A percentile compares a stretch with the other conserved stretches of the same genome.
Evolutionary conservation across 2,113 vertebrate species (phyloP).

Genomic region (Hippocampus mohnikei): DNA sequence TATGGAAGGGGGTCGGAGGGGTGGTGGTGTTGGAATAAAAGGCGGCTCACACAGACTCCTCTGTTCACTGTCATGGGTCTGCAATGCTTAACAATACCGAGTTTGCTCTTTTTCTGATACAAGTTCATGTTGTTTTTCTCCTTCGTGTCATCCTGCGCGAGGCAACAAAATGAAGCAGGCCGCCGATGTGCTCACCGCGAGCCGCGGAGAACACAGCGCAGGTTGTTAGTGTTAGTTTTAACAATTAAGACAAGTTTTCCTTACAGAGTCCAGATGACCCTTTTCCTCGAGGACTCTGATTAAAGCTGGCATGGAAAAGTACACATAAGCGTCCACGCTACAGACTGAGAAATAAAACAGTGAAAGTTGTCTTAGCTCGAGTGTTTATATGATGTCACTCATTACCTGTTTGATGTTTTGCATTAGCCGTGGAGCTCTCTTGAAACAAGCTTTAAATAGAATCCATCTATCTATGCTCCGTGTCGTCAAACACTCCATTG

Average conservation of each 20-base stretch:
- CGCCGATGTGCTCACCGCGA: conserved; percentile 55
- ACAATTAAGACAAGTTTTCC: conserved; percentile 69
- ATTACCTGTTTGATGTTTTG: not conserved
- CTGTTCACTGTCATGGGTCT: conserved; percentile 76
- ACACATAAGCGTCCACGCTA: conserved; percentile 22
- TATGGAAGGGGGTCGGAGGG: conserved; percentile 59
- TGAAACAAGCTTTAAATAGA: conserved; percentile 4
- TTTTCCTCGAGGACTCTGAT: conserved; percentile 45
- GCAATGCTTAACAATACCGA: conserved; percentile 76
- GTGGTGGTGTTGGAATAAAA: conserved; percentile 68
- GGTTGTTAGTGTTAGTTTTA: conserved; percentile 68
- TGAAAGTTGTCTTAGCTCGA: conserved; percentile 5
- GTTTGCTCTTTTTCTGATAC: conserved; percentile 70
- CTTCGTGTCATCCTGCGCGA: conserved; percentile 67
- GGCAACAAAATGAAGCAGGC: conserved; percentile 74
- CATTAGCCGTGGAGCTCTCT: conserved; percentile 4
- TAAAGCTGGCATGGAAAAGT: conserved; percentile 54
- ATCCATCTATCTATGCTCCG: conserved; percentile 31
- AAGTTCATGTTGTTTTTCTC: conserved; percentile 66
- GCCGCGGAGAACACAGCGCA: conserved; percentile 60
- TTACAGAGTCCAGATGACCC: conserved; percentile 68
- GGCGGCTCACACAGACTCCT: conserved; percentile 70
- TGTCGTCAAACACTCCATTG: conserved; percentile 26
- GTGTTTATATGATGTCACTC: conserved; percentile 4
- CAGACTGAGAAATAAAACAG: conserved; percentile 29